A percentile compares a stretch with the other conserved stretches of the same genome.
phyloP scores from a whole-genome alignment of 2,113 vertebrate genomes.

The Anser cygnoides region DNA sequence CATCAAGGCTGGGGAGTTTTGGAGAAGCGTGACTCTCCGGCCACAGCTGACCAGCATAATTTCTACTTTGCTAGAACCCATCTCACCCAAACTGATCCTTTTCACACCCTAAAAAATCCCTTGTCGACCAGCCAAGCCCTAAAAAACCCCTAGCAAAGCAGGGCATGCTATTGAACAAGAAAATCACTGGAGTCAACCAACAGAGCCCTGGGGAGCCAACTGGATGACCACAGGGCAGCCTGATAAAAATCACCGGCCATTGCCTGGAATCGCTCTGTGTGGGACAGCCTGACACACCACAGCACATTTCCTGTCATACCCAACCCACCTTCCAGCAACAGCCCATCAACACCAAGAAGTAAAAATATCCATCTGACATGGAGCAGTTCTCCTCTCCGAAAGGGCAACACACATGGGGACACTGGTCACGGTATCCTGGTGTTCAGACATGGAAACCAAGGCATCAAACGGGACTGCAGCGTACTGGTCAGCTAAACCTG shows the following conservation, averaged over 20 bases:
- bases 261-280: slow-evolving; percentile 39
- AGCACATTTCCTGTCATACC: slow-evolving; percentile 45
- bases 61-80: neutral
- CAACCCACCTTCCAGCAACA: slow-evolving; percentile 12
- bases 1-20: neutral
- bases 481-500: neutral
- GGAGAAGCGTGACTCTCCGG: neutral
- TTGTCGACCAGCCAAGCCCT: slow-evolving; percentile 16
- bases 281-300: slow-evolving; percentile 33
- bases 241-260: neutral
- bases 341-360: neutral
- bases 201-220: neutral
- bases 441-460: neutral
- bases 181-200: neutral
- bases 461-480: neutral
- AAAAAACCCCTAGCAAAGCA: neutral
- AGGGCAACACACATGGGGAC: fast-evolving
- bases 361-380: neutral
- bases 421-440: neutral
- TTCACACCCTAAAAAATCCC: slow-evolving; percentile 36
- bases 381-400: neutral
- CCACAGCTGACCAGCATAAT: slow-evolving; percentile 12
- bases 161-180: neutral
- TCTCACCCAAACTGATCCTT: neutral
- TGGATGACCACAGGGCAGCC: slow-evolving; percentile 26